Evolutionary conservation across 2,888 invertebrate genomes (phyloP), one percentile per base, ranked within the genome.

Genomic region (Fragum whitleyi): DNA sequence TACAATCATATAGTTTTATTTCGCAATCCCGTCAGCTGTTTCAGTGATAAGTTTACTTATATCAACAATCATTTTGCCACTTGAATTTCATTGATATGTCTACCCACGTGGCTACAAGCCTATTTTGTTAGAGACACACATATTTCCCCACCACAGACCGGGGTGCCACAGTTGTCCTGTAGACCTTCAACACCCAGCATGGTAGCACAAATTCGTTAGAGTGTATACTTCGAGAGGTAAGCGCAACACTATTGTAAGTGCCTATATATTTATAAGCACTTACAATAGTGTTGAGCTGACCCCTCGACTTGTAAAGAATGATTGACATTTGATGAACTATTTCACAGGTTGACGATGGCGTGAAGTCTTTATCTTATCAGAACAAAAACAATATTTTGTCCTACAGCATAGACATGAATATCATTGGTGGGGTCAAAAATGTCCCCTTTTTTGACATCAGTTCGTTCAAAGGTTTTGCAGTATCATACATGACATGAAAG

Each of bases 321-420:
- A 65, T 65, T 65, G 65, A 65, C 65, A 65, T 65, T 65, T 65
- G 16, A 65, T 65, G 65, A 65, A 42, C 65, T 42, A 32, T 39
- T 65, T 65, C 65, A 65, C 65, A 11, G 42, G 65, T 42, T 65
- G 65, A 6, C 23, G 61, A 23, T 3, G 29, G 61, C 61, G 5
- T 61, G 29, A 61, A 29, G 32, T 6, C 32, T 6, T 32, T 61
- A 26, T 61, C 61, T 61, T 61, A 61, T 61, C 61, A 61, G n/a
- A 6, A 9, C 3, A 5, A 61, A 23, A 61, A 32, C 26, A 28
- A 61, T 26, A 61, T 32, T 21, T 61, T 29, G 28, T 61, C 16
- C 14, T 47, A 9, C 47, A 3, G n/a, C 14, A 47, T 47, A 47
- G 14, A 19, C n/a, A 47, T 47, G 47, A 47, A 9, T 14, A 14